Base-by-base conservation (phyloP, 2,888 invertebrate genomes). In the Salpingus planirostris region DNA sequence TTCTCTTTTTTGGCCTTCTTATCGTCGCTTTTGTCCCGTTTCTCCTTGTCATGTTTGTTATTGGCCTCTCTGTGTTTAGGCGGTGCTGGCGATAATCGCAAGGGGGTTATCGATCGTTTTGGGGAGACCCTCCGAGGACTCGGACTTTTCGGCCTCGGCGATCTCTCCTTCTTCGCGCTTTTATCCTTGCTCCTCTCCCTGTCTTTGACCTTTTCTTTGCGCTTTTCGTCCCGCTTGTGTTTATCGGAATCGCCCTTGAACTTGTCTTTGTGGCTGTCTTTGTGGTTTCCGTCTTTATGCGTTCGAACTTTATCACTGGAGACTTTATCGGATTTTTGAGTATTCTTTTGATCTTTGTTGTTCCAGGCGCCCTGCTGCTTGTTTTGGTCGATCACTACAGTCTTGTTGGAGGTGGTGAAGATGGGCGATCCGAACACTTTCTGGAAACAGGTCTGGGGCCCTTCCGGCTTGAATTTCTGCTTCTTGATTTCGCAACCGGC, bases 361-460 rank as follows among this genome's bases (percentile, higher is more conserved):
- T 29, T 39, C 35, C n/a, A n/a, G n/a, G n/a, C n/a, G n/a, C n/a
- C n/a, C n/a, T n/a, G n/a, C n/a, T n/a, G n/a, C n/a, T n/a, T n/a
- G n/a, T n/a, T n/a, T n/a, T n/a, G n/a, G n/a, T 24, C 22, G 35
- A 14, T 39, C 39, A 1, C 5, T 5, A 10, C 4, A 10, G 6
- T 8, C 23, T 23, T 23, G 5, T 6, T 18, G 11, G 23, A 23
- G 10, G 23, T 7, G 5, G 23, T 23, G 10, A 23, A 7, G 5
- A 90, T 80, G 0, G 89, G 87, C 12, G 81, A 71, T 0, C 90
- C 90, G 67, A 91, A 91, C 24, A 91, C 66, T 49, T 79, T 81
- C 27, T 79, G 79, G 63, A 90, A 90, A 40, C 78, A 74, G 51
- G 52, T 48, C 3, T 50, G 48, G 21, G 55, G 54, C 18, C 42